Conservation (phyloP, 2,797 vertebrate genomes). For the Oryzias dopingdopingensis region DNA sequence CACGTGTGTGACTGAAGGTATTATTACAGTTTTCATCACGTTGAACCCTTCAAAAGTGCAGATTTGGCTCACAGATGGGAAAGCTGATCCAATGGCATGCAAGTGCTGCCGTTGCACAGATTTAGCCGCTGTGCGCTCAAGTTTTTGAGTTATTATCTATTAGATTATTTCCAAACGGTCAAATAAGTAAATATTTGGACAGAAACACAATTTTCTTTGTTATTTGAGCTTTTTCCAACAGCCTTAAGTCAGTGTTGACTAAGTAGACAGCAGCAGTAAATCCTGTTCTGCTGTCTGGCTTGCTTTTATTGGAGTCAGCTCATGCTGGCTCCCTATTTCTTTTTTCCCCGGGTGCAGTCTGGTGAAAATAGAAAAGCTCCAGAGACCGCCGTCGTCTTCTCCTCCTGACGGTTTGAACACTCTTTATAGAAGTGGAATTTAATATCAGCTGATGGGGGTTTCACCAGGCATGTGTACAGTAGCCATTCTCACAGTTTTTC, state of each 20-base stretch:
- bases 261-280: too few relatives aligned
- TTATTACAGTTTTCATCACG: slow-evolving; percentile 18
- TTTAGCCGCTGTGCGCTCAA: not conserved
- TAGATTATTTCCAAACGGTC: too few relatives aligned
- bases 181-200: too few relatives aligned
- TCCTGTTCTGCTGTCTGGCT: not conserved
- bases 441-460: slow-evolving; percentile 25
- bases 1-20: slow-evolving; percentile 12
- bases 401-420: slow-evolving; percentile 7
- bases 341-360: slow-evolving; percentile 4
- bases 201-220: too few relatives aligned
- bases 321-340: not conserved
- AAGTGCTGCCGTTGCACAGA: not conserved
- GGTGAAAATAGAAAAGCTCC: slow-evolving; percentile 13
- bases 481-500: slow-evolving; percentile 31
- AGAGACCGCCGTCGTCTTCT: not conserved
- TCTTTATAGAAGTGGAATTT: slow-evolving; percentile 7
- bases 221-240: too few relatives aligned
- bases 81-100: slow-evolving; percentile 10
- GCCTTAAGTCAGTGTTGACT: too few relatives aligned
- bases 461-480: slow-evolving; percentile 3
- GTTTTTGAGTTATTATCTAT: too few relatives aligned
- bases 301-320: slow-evolving; percentile 10
- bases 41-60: slow-evolving; percentile 23
- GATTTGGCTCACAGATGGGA: slow-evolving; percentile 14